Base-by-base conservation (phyloP, 2,888 invertebrate genomes). In the Leptopterna dolabrata region DNA sequence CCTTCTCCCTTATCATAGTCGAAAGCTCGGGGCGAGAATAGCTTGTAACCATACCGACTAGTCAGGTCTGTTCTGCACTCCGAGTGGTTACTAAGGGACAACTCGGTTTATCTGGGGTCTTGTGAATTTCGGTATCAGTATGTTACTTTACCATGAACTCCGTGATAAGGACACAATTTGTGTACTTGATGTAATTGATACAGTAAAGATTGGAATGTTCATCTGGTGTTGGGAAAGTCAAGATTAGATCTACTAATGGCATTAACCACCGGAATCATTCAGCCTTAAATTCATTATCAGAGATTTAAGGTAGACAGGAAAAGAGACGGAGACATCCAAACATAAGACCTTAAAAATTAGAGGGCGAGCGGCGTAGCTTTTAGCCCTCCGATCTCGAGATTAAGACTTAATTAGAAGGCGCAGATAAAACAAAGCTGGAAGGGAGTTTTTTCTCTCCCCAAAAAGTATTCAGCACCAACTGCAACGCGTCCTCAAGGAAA, bases 331-430 rank as follows among this genome's bases (percentile, higher is more conserved):
- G n/a, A 36, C 30, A 36, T 9, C 16, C 41, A 27, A 16, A 51
- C 63, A 7, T 63, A 63, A 63, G 63, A 63, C 78, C 78, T 45
- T 78, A 78, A 78, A 78, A 78, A 78, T 78, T 78, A 78, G 78
- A 45, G 19, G 45, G 27, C 63, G 9, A 13, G 16, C 30, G 47
- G 81, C 55, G 55, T 30, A 55, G 81, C 55, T 43, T 30, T 55
- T 30, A 76, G 30, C 41, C 41, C 27, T n/a, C 81, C 55, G 36
- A 81, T 81, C 81, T 30, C 29, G 51, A 81, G 55, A 81, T 81
- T 51, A 81, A 81, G 81, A 81, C 55, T 81, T 81, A 81, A 81
- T 81, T 81, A 81, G 55, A 36, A 81, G 47, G n/a, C 47, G 29
- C n/a, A 43, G 27, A 81, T 51, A 36, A 81, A 81, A 81, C 81